Base-by-base conservation (phyloP, 2,113 vertebrate species). In the Thalassarche chlororhynchos region DNA sequence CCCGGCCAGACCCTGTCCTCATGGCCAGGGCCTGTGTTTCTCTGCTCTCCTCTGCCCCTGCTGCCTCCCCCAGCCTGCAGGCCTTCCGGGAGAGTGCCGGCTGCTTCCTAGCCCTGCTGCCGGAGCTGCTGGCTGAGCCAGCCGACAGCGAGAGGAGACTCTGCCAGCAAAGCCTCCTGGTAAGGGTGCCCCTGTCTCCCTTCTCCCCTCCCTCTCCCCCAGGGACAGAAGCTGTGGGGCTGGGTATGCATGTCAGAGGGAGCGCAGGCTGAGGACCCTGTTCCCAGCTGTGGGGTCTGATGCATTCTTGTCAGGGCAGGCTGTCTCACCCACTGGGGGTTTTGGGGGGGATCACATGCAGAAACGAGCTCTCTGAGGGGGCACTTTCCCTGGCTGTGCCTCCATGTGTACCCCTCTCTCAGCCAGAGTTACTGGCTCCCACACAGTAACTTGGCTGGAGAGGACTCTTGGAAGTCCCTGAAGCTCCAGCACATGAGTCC, bases 151-250 rank as follows among this genome's bases (percentile, higher is more conserved):
- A 98, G 79, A 97, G 91, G 75, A 96, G 57, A 69, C 88, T 98
- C 36, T 81, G 57, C 58, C 97, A 96, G 93, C 98, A 98, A 94
- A 98, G 98, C 82, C 96, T 98, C 38, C 79, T 91, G 98, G 98
- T 98, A 98, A 98, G 78, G 7, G 7, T 86, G 29, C 17, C 34
- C 3, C 32, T 10, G 14, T 70, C 69, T 86, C 78, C 23, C 9
- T 92, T 75, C 6, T 52, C 15, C 36, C 17, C 4, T 19, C 28
- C 9, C 12, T 86, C 8, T 80, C 7, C 17, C 12, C 10, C 29
- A 38, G 36, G n/a, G 62, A 68, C 44, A 75, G 52, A 76, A 85
- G 49, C n/a, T 84, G 4, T 84, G 36, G 61, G 62, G 20, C 36
- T 95, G 9, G 7, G 26, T 19, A 11, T 40, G 18, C 31, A 8